Percentiles rank a stretch among this genome's conserved stretches.
Conservation (phyloP, 1,140 invertebrate genomes). For the Pteromalus puparum region DNA sequence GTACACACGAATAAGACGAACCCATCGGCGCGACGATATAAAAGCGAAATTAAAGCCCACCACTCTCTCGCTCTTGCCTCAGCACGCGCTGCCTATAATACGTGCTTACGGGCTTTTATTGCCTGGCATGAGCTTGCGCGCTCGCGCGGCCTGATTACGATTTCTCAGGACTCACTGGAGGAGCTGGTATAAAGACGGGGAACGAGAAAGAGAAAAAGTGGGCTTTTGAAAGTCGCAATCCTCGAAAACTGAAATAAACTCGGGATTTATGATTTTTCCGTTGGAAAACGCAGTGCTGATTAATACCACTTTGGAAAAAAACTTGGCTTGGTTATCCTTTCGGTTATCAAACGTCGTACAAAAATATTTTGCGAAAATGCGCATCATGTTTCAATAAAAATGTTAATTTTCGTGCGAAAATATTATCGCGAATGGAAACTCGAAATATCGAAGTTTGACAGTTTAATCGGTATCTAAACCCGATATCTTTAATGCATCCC, state of each 20-base stretch:
- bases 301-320: too few species aligned
- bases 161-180: neutral
- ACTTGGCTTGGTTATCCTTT: too few species aligned
- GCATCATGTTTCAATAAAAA: too few species aligned
- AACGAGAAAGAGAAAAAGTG: neutral
- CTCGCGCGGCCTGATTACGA: slow-evolving; percentile 18
- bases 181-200: too few species aligned
- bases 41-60: slow-evolving; percentile 24
- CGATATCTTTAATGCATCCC: neutral
- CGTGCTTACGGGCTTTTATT: slow-evolving; percentile 45
- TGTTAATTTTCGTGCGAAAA: neutral
- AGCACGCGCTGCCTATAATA: slow-evolving; percentile 40
- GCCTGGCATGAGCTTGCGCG: slow-evolving; percentile 13
- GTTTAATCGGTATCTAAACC: neutral
- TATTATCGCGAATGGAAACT: neutral
- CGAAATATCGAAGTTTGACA: neutral
- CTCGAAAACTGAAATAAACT: too few species aligned
- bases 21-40: slow-evolving; percentile 8
- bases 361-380: too few species aligned
- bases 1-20: neutral
- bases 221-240: too few species aligned
- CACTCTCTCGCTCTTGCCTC: neutral
- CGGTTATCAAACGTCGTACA: too few species aligned
- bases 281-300: too few species aligned
- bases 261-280: too few species aligned